Evolutionary conservation across 2,888 invertebrate species (phyloP), one percentile per base, ranked within the genome.

Genomic region (Lycocerus yunnanus): DNA sequence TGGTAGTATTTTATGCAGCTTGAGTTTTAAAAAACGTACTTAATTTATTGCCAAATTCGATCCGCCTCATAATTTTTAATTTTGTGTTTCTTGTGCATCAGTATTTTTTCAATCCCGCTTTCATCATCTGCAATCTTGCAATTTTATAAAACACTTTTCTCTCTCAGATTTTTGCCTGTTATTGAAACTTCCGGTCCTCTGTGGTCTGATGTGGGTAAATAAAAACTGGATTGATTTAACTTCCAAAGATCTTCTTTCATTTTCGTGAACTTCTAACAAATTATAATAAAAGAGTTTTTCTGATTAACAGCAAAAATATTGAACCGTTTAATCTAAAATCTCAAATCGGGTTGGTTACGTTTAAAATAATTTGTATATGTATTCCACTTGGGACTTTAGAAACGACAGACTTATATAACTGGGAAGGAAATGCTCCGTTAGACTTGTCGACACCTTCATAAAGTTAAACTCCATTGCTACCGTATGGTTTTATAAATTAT

Each of bases 341-440:
- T 43, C 27, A 27, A 27, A 13, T 27, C n/a, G n/a, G n/a, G 43
- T 43, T 43, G 43, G 43, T 43, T 43, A 43, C 43, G n/a, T 43
- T 43, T 43, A 43, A 43, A 43, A 63, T 18, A 63, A 63, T 63
- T 63, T 63, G 61, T 63, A 63, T 3, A 18, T 8, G 27, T 58
- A 58, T 14, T 58, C 24, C 71, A 59, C 66, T 66, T 9, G 60
- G 67, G 63, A 61, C 27, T 20, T 14, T 43, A 11, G 18, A 68
- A 74, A 16, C 74, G 78, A 79, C 77, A 78, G 79, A 79, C 72
- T 77, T 73, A 79, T 78, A 77, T 68, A 74, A 73, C 76, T 67
- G 76, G 78, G 78, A 78, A 79, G 79, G 79, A 79, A 79, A 74
- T 77, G 70, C 72, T 78, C 77, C 79, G 78, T 79, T 79, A 79